A percentile compares a stretch with the other conserved stretches of the same genome.
These are phyloP conservation scores for Vombatus ursinus DNA, from an alignment of 2,113 vertebrate genomes.

Conservation along the genomic window DNA sequence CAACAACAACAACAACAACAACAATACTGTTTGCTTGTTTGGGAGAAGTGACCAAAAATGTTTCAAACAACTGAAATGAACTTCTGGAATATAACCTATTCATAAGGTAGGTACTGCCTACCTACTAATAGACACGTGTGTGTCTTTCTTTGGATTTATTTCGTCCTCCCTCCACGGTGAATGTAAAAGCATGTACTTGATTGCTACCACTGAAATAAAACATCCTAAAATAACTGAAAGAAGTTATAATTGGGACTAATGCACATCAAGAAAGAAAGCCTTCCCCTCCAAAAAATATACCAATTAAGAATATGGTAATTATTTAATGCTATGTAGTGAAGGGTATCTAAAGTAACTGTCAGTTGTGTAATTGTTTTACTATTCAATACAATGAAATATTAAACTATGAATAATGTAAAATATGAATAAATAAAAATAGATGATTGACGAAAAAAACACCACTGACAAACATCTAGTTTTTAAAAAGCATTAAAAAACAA, in stretches of 20 bases:
- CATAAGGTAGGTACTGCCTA: not conserved
- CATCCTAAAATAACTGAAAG: not conserved
- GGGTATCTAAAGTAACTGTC: not conserved
- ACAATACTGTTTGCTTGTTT: not conserved
- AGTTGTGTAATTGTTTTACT: not conserved
- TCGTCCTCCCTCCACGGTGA: not conserved
- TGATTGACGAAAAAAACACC: not conserved
- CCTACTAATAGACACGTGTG: not conserved
- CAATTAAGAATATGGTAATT: not conserved
- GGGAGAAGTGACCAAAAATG: not conserved
- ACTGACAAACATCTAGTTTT: not conserved
- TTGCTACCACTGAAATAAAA: not conserved
- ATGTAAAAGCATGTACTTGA: not conserved
- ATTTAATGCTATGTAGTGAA: not conserved
- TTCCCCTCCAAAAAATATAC: not conserved
- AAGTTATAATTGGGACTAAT: not conserved
- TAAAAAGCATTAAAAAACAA: conserved; percentile 29
- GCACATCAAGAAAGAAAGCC: not conserved
- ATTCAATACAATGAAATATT: not conserved
- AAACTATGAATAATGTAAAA: not conserved
- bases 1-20: too few relatives aligned
- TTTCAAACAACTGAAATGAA: not conserved
- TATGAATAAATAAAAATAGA: not conserved
- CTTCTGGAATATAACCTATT: not conserved
- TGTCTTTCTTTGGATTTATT: not conserved